These are phyloP conservation scores for Entelurus aequoreus DNA, from an alignment of 2,113 vertebrate species.

Conservation along the genomic window DNA sequence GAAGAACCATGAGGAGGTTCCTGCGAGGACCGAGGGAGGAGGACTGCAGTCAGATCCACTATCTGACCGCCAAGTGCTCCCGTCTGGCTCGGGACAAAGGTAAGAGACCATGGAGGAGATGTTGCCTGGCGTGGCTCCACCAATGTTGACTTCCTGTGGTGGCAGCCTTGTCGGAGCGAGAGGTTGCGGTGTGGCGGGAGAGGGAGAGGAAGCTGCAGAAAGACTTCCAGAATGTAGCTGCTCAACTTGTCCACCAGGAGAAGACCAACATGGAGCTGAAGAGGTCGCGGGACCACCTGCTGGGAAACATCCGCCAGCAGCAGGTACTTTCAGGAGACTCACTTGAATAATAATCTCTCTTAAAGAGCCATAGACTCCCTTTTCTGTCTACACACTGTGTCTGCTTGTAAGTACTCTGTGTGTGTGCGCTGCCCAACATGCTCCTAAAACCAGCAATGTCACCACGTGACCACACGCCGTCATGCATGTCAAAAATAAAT, in stretches of 20 bases:
- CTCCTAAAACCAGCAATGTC: too few species aligned
- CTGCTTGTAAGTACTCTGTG: too few species aligned
- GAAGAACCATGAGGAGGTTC: conserved; percentile 67
- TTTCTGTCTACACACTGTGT: too few species aligned
- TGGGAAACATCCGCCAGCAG: conserved; percentile 40
- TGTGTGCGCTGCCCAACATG: too few species aligned
- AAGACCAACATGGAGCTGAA: conserved; percentile 55
- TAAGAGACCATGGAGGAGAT: too few species aligned
- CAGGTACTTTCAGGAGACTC: conserved; percentile 38
- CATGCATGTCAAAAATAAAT: too few species aligned
- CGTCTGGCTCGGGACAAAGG: conserved; percentile 68
- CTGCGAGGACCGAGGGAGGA: conserved; percentile 61
- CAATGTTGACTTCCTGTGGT: neutral
- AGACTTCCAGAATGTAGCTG: conserved; percentile 43
- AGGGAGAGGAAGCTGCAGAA: conserved; percentile 55
- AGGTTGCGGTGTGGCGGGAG: conserved; percentile 57
- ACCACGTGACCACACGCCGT: too few species aligned
- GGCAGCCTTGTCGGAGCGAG: conserved; percentile 60
- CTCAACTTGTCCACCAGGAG: conserved; percentile 55
- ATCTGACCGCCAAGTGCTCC: conserved; percentile 70
- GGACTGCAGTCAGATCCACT: conserved; percentile 71
- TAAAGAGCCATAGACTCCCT: too few species aligned
- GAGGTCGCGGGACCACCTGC: conserved; percentile 44
- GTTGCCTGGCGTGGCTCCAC: too few species aligned
- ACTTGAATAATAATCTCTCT: neutral